phyloP scores from a whole-genome alignment of 2,888 invertebrate species.

The Nymphalis c-album region DNA sequence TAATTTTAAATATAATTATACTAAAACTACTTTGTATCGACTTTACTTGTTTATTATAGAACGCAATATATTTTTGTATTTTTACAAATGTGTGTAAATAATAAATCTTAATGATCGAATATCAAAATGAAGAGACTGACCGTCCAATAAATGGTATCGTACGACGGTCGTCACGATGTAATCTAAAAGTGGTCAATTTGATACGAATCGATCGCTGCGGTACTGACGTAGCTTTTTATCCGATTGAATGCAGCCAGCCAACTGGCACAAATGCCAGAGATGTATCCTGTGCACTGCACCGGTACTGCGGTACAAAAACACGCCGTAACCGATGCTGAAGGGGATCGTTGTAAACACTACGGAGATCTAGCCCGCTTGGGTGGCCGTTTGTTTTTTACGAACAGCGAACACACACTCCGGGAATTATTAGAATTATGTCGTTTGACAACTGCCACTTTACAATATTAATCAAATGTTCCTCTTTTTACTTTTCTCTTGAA shows the following conservation, averaged over 20 bases:
- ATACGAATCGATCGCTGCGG: slow-evolving; percentile 5
- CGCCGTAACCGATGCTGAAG: neutral
- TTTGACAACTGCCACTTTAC: neutral
- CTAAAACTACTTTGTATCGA: too few relatives aligned
- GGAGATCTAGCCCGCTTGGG: slow-evolving; percentile 10
- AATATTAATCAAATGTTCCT: too few relatives aligned
- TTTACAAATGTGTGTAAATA: too few relatives aligned
- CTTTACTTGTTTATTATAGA: too few relatives aligned
- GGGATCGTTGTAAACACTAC: slow-evolving; percentile 1
- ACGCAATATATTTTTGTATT: too few relatives aligned
- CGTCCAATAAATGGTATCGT: too few relatives aligned
- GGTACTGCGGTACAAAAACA: slow-evolving; percentile 10
- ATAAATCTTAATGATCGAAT: too few relatives aligned
- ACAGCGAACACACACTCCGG: neutral
- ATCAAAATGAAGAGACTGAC: too few relatives aligned
- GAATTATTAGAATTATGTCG: neutral
- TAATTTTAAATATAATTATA: too few relatives aligned
- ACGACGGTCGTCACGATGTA: neutral
- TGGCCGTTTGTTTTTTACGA: neutral
- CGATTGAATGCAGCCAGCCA: slow-evolving; percentile 22
- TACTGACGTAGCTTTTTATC: slow-evolving; percentile 5
- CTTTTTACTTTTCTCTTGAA: too few relatives aligned
- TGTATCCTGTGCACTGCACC: slow-evolving; percentile 3
- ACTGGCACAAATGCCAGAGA: slow-evolving; percentile 20
- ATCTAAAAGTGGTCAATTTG: neutral